Evolutionary conservation across 2,797 vertebrate species (phyloP), one percentile per base, ranked within the genome.

Genomic region (Acrossocheilus fasciatus): DNA sequence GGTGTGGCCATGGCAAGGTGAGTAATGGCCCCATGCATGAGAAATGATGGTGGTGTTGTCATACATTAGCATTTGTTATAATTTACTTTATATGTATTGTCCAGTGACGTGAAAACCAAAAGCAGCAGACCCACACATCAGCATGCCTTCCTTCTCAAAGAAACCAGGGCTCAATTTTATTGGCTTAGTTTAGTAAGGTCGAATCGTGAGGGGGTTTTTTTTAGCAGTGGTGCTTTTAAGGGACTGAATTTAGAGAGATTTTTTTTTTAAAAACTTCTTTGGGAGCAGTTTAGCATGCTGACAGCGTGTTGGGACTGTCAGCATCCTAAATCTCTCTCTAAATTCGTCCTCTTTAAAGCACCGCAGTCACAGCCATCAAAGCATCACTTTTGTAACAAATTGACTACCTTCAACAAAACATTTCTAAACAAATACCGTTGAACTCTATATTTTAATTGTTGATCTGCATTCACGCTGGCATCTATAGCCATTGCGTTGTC

Each of bases 1-100:
- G 98, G 98, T 89, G 96, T 99, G 89, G 97, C 96, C 20, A 97
- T 99, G 94, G 98, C 98, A 92, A 97, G 98, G 98, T 99, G 92
- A 94, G 94, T 43, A 75, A 4, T 1, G 15, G 41, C 14, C 34
- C 59, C 15, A 34, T 62, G 39, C 12, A 72, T 81, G 82, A 73
- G 76, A 52, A 23, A 76, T 74, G 0, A 62, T 15, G 41, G 14
- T 39, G 23, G 15, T 39, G 59, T 34, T 41, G 62, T 47, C 26
- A 81, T 68, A 45, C 26, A 81, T 50, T 68, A 12, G 6, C 64
- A 47, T 41, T 30, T 64, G 57, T 52, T 76, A 50, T 4, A 11
- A 18, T 84, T 54, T 14, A 41, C 15, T 43, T 39, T 20, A 41
- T 10, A 39, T 68, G 1, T 26, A 26, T 43, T 43, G 14, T 62